Percentiles rank a stretch among this genome's conserved stretches.
Conservation (phyloP, 2,888 invertebrate species). For the Aphodius sticticus region DNA sequence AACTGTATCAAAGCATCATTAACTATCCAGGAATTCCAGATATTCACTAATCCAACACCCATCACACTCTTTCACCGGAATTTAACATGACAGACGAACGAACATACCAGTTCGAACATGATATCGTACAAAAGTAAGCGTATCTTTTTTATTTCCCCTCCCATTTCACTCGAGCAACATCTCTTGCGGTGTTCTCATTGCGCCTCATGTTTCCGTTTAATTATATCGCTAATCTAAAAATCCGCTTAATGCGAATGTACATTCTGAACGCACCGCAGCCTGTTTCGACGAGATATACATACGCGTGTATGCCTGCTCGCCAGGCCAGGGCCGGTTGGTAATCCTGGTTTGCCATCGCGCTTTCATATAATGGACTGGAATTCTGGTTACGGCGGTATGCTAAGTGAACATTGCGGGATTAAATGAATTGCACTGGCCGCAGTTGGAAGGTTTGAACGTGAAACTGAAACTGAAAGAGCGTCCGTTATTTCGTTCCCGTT, state of each 20-base stretch:
- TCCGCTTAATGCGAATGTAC: slow-evolving; percentile 30
- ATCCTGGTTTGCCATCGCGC: background rate
- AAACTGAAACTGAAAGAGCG: background rate
- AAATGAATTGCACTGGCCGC: background rate
- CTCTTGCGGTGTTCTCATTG: too few species aligned
- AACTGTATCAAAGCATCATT: too few species aligned
- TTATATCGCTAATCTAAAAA: slow-evolving; percentile 35
- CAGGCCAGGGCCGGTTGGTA: background rate
- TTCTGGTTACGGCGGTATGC: background rate
- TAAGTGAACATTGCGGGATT: slow-evolving; percentile 4
- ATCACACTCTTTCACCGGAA: too few species aligned
- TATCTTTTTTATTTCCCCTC: too few species aligned
- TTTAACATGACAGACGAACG: too few species aligned
- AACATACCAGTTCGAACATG: too few species aligned
- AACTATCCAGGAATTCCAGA: too few species aligned
- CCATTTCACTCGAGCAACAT: too few species aligned
- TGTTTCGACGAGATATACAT: background rate
- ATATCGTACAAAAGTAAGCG: too few species aligned
- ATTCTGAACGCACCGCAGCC: background rate
- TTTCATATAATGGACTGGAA: background rate
- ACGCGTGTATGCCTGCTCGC: background rate
- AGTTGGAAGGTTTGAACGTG: background rate
- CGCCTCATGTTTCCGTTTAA: slow-evolving; percentile 30
- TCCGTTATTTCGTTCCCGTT: background rate
- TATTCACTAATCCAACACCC: too few species aligned